phyloP scores from a whole-genome alignment of 2,888 invertebrate species.

The Mycogona germanica region DNA sequence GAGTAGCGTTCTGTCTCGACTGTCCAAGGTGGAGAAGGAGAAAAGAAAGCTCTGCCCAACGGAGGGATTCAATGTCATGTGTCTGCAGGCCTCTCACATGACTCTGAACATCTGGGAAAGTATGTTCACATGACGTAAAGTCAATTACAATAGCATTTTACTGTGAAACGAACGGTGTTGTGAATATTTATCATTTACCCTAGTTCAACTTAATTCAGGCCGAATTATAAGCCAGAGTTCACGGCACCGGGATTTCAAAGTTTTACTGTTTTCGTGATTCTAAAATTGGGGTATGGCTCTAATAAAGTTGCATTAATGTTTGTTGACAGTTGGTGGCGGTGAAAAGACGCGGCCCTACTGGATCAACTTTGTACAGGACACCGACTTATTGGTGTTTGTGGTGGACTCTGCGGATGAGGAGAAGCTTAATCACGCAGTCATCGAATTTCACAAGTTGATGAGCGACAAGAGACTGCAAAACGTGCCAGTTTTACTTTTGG shows the following conservation, averaged over 20 bases:
- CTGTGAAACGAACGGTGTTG: too few relatives aligned
- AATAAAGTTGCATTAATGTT: not conserved
- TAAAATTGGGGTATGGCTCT: too few relatives aligned
- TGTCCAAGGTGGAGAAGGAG: constrained; percentile 21
- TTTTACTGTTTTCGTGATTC: too few relatives aligned
- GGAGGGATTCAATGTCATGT: constrained; percentile 26
- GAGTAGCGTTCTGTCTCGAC: constrained; percentile 24
- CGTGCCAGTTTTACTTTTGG: constrained; percentile 26
- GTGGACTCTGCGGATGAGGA: constrained; percentile 25
- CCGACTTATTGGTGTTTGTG: constrained; percentile 26
- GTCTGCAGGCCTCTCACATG: constrained; percentile 22
- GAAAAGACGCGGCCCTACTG: constrained; percentile 25
- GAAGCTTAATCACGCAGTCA: constrained; percentile 23
- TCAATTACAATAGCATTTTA: too few relatives aligned
- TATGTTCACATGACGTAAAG: constrained; percentile 19
- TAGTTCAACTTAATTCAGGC: too few relatives aligned
- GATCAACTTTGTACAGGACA: constrained; percentile 27
- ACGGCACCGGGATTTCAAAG: too few relatives aligned
- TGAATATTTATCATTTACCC: too few relatives aligned
- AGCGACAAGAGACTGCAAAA: constrained; percentile 23
- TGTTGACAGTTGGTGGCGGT: constrained; percentile 26
- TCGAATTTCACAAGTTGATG: constrained; percentile 25
- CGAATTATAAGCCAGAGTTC: too few relatives aligned
- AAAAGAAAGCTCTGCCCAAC: constrained; percentile 21
- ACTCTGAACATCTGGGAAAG: constrained; percentile 27